Conservation (phyloP, 2,113 vertebrate species). For the Pituophis catenifer region DNA sequence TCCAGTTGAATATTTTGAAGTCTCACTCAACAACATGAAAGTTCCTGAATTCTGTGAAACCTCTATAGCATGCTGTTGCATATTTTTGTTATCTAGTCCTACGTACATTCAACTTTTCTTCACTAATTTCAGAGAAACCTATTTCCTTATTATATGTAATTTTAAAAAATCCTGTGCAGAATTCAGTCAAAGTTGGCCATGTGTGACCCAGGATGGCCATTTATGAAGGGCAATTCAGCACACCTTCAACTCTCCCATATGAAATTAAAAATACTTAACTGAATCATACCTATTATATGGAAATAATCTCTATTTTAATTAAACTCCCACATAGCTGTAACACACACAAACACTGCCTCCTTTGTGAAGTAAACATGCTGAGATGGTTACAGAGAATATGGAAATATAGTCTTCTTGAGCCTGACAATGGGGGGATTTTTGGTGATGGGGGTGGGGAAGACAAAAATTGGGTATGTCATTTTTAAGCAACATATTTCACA, state of each 20-base stretch:
- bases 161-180: neutral
- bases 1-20: neutral
- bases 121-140: neutral
- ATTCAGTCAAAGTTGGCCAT: neutral
- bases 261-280: neutral
- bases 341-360: neutral
- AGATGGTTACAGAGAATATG: neutral
- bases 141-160: neutral
- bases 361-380: neutral
- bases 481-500: slow-evolving; percentile 22
- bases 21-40: neutral
- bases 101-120: neutral
- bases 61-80: neutral
- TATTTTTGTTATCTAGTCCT: neutral
- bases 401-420: neutral
- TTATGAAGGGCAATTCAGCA: neutral
- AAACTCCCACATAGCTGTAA: neutral
- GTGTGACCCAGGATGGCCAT: neutral
- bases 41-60: neutral
- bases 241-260: neutral
- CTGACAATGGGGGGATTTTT: too few relatives aligned
- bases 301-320: neutral
- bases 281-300: neutral
- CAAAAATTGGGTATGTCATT: neutral
- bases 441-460: neutral